Percentiles rank a stretch among this genome's conserved stretches.
These are phyloP conservation scores for Huso huso DNA, from an alignment of 2,797 vertebrate genomes.

Conservation along the genomic window DNA sequence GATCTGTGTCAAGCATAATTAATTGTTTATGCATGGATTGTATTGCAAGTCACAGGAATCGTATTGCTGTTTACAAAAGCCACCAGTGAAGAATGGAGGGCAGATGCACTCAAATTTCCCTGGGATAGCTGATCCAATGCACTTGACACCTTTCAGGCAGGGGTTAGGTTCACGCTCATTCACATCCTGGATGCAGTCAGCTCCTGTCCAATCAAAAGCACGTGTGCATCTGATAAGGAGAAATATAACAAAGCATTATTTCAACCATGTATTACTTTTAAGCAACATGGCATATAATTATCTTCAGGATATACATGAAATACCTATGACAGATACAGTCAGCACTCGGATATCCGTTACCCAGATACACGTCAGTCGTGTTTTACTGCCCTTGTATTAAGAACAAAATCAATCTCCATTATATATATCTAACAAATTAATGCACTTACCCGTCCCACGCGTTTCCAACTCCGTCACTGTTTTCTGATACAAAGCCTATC, in stretches of 20 bases:
- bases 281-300: no score
- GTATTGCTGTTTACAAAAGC: conserved; percentile 62
- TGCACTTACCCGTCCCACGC: no score
- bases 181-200: conserved; percentile 63
- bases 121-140: conserved; percentile 61
- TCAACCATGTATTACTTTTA: no score
- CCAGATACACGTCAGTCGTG: no score
- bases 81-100: conserved; percentile 67
- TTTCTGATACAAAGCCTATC: no score
- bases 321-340: no score
- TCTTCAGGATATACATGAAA: no score
- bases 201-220: conserved; percentile 62
- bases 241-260: neutral
- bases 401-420: no score
- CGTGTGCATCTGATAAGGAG: conserved; percentile 57
- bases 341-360: no score
- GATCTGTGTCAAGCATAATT: conserved; percentile 63
- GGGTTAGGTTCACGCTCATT: conserved; percentile 70
- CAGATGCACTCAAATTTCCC: conserved; percentile 74
- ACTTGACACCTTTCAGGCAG: conserved; percentile 72
- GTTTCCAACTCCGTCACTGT: no score
- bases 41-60: conserved; percentile 65
- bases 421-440: no score
- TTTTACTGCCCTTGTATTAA: no score
- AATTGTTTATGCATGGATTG: conserved; percentile 69